Conservation (phyloP, 2,113 vertebrate species). For the Tupaia chinensis region DNA sequence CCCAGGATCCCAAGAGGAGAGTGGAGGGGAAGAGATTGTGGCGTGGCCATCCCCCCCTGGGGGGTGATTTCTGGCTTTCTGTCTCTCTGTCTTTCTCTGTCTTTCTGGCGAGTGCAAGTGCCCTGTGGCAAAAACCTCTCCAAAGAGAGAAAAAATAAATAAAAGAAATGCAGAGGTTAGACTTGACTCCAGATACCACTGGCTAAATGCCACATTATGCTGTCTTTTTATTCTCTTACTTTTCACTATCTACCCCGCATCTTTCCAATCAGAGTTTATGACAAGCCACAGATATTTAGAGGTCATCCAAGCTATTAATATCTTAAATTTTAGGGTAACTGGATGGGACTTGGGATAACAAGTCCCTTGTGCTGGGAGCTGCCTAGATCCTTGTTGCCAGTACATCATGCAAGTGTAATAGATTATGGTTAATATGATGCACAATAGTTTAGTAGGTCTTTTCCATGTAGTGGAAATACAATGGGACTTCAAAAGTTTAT, state of each 20-base stretch:
- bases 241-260: not conserved
- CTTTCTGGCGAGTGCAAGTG: no score
- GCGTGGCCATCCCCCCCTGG: no score
- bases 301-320: not conserved
- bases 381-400: not conserved
- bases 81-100: no score
- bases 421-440: not conserved
- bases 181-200: not conserved
- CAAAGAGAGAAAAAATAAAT: no score
- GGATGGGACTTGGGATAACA: fast-evolving
- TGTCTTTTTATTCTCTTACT: not conserved
- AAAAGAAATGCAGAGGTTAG: not conserved
- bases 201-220: not conserved
- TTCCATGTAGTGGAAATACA: not conserved
- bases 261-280: not conserved
- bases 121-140: no score
- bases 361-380: not conserved
- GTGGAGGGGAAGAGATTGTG: no score
- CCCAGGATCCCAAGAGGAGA: no score
- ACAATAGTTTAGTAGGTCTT: not conserved
- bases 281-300: not conserved
- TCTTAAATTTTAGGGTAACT: not conserved
- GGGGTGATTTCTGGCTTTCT: no score
- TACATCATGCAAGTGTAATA: not conserved
- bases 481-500: not conserved